Evolutionary conservation across 2,113 vertebrate genomes (phyloP), one percentile per base, ranked within the genome.

Genomic region (Takifugu flavidus): DNA sequence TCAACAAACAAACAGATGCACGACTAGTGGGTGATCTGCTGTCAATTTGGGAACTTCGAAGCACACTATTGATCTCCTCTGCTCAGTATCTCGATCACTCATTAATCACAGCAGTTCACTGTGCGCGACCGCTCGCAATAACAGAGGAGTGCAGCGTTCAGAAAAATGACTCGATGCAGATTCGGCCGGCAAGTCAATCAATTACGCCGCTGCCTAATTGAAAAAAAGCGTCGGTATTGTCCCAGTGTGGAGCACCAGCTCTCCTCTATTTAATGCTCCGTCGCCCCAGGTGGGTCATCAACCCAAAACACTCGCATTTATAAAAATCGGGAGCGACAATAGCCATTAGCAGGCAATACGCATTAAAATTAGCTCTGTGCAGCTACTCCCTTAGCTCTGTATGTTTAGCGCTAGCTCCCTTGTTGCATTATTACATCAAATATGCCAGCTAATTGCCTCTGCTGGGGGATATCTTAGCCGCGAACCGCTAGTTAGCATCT

Each of bases 301-400:
- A 65, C 63, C 44, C 61, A 65, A 53, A 42, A 53, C 45, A 27
- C 53, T 25, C 46, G 58, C 49, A 34, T 62, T 50, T 26, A 7
- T 12, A 25, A 26, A 20, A 7, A 56, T 50, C 13, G 27, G 66
- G 7, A 11, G 75, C 74, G 13, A 72, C 67, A 50, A 68, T 74
- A 84, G 72, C 82, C 49, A 12, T 34, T 0, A 74, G 60, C 66
- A 58, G 62, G 44, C 62, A 74, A 66, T 80, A 77, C 78, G 82
- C 77, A 83, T 49, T 63, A 66, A 78, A 83, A 67, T 83, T 76
- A 86, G 81, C 82, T 62, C 42, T 34, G 72, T 50, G 26, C 47
- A 25, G 72, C 67, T 52, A 14, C 15, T 62, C 3, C 58, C 43
- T 56, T 75, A 80, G 82, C 80, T 43, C 1, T 13, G 63, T 13